Conservation (phyloP, 2,113 vertebrate species). For the Genyomyrus donnyi region DNA sequence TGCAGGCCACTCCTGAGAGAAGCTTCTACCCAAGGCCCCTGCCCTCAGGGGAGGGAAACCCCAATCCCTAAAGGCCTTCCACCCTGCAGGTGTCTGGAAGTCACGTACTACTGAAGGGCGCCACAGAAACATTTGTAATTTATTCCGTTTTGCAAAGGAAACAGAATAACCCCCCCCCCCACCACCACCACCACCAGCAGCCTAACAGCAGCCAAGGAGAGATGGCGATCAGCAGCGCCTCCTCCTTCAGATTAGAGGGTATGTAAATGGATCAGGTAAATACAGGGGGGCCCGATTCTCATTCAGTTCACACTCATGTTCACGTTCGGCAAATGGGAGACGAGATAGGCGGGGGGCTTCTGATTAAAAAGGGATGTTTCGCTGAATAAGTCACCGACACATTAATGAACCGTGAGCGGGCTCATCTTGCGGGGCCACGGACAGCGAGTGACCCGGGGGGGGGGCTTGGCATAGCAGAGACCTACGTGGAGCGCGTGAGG, state of each 20-base stretch:
- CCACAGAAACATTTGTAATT: conserved; percentile 49
- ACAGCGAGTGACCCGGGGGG: not conserved
- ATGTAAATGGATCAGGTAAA: conserved; percentile 59
- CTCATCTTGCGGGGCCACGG: not conserved
- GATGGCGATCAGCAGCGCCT: conserved; percentile 33
- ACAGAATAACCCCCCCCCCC: conserved; percentile 26
- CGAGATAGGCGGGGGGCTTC: conserved; percentile 38
- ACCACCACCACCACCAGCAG: conserved; percentile 45
- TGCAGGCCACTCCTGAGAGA: not conserved
- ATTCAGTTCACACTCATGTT: conserved; percentile 49
- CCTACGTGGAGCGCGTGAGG: not conserved
- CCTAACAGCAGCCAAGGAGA: conserved; percentile 51
- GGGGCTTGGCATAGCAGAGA: not conserved
- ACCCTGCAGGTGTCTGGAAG: conserved; percentile 10
- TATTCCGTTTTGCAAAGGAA: conserved; percentile 52
- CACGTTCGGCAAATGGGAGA: conserved; percentile 36
- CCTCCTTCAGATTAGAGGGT: conserved; percentile 35
- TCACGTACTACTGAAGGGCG: conserved; percentile 33
- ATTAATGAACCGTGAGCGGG: conserved; percentile 62
- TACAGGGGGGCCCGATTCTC: conserved; percentile 51
- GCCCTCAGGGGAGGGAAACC: not conserved
- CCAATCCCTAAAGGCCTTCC: not conserved
- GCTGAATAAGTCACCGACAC: conserved; percentile 61
- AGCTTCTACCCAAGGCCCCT: not conserved
- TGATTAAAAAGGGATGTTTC: conserved; percentile 53